Base-by-base conservation (phyloP, 1,140 invertebrate species). In the Listronotus oregonensis region DNA sequence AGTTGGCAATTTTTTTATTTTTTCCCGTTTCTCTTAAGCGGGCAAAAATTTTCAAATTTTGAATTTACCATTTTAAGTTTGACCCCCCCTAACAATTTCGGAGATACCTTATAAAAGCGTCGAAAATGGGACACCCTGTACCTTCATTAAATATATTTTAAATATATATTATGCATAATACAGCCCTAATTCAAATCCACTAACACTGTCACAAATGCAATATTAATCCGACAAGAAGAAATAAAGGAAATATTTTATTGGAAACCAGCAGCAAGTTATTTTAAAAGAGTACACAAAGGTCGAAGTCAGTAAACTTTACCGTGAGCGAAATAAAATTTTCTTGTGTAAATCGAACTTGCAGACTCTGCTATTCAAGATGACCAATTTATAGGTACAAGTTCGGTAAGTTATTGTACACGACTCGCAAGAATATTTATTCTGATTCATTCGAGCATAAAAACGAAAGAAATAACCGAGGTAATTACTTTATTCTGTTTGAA, bases 401-500 rank as follows among this genome's bases (percentile, higher is more conserved):
- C 67, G 57, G 71, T 74, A 72, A 74, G 72, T 74, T 74, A 74
- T 74, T 72, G 72, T 72, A 67, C 72, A 74, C 72, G 72, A 70
- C 69, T 67, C 42, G 52, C 40, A 61, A 56, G 72, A 72, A 74
- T 72, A 72, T 71, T 72, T 72, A 74, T 74, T 71, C 69, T 66
- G 65, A 69, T 66, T 68, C 71, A 74, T 66, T 67, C 68, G 67
- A 74, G 69, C 71, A 74, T 72, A 74, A 74, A 74, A 74, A 74
- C 69, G 69, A 71, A 56, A 61, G 62, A 60, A 69, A 72, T 74
- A 71, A 68, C 71, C 59, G 47, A 70, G 64, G 71, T 74, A 74
- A 74, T 74, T 74, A 74, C 71, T 71, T 69, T 71, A 73, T 69
- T 69, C 67, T 55, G 52, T 54, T 65, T 14, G 55, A 67, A 17